Base-by-base conservation (phyloP, 2,797 vertebrate species). In the Enteromius fasciolatus region DNA sequence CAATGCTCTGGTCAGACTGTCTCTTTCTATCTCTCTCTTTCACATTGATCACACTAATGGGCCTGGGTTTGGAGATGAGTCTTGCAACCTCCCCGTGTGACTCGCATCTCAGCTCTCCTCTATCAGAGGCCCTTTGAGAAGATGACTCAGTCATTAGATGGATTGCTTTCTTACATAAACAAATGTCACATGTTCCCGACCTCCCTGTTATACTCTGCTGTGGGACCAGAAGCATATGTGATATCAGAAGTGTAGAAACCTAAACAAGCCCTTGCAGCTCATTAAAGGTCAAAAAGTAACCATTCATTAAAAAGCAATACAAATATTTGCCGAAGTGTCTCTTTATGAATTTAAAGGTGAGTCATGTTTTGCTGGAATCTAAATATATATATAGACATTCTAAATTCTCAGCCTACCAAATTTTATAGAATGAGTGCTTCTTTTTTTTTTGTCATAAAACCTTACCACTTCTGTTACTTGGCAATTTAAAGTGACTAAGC, bases 261-360 rank as follows among this genome's bases (percentile, higher is more conserved):
- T 18, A 39, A 83, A 59, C 33, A 79, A 83, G 33, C n/a, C 68
- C 50, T 52, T 17, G 39, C 17, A 89, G 86, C 76, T 85, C 88
- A 90, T 93, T 90, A 89, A 86, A 84, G 82, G 46, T 18, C 68
- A 1, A 83, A 88, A 78, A 66, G 80, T 61, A 86, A 84, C 68
- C 84, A 89, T 90, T 93, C 89, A 93, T 93, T 93, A 92, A 93
- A 92, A 93, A 90, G 90, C 88, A 91, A 90, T 91, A 92, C 89
- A 90, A 85, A 89, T 69, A 89, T 85, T 88, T 76, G 87, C 87
- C 18, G 15, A 61, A 6, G 31, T 10, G 2, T 76, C 39, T 76
- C 28, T 73, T 57, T 1, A 0, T 54, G 2, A 39, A 67, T 67
- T 36, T 36, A 18, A 33, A 41, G 4, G 4, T 25, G 54, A 59